Conservation (phyloP, 2,113 vertebrate genomes). For the Fregetta grallaria region DNA sequence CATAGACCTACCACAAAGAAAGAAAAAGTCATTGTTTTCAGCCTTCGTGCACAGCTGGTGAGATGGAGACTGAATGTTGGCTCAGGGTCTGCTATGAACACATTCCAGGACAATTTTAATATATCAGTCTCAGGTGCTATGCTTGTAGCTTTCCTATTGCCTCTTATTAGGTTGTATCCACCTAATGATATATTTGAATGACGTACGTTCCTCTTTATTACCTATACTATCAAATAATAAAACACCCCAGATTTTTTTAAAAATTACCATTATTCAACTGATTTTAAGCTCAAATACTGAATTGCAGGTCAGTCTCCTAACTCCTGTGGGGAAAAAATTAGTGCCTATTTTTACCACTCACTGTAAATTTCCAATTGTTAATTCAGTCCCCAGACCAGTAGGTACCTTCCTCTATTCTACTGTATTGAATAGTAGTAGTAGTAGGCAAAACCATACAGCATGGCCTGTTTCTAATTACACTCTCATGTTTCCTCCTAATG, state of each 20-base stretch:
- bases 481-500: slow-evolving; percentile 33
- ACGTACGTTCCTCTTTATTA: neutral
- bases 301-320: neutral
- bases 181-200: neutral
- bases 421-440: neutral
- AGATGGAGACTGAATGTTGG: neutral
- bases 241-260: neutral
- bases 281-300: neutral
- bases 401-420: neutral
- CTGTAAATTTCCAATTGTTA: neutral
- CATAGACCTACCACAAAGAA: neutral
- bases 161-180: neutral
- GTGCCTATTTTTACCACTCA: neutral
- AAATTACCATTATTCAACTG: neutral
- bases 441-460: neutral
- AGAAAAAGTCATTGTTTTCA: neutral
- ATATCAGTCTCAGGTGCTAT: neutral
- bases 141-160: neutral
- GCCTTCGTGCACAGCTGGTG: neutral
- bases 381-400: neutral
- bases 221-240: neutral
- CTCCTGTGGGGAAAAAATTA: neutral
- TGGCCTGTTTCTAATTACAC: slow-evolving; percentile 38
- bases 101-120: neutral
- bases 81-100: neutral